These are phyloP conservation scores for Coracias cyanogaster DNA, from an alignment of 2,797 vertebrate genomes.

Conservation along the genomic window DNA sequence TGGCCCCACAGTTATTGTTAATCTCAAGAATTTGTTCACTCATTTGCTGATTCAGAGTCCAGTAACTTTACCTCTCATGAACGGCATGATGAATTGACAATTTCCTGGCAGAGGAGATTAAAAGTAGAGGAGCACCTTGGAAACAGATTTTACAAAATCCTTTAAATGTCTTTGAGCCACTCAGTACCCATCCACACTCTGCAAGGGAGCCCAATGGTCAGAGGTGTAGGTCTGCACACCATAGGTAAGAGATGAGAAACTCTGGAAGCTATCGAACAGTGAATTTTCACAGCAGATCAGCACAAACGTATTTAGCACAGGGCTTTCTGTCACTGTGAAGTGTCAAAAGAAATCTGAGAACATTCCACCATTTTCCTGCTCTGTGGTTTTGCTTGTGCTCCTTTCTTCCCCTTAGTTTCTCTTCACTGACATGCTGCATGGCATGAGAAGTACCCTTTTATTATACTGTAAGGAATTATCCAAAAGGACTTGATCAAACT, in stretches of 20 bases:
- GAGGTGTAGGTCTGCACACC: conserved; percentile 35
- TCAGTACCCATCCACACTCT: conserved; percentile 18
- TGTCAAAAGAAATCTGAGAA: conserved; percentile 63
- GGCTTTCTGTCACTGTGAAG: conserved; percentile 37
- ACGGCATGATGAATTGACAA: background rate
- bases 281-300: conserved; percentile 77
- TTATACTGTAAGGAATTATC: background rate
- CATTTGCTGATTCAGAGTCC: background rate
- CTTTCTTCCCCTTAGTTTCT: conserved; percentile 5
- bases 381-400: conserved; percentile 35
- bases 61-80: background rate
- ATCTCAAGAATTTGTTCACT: background rate
- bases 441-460: background rate
- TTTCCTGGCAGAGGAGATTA: background rate
- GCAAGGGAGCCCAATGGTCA: conserved; percentile 52
- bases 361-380: conserved; percentile 15
- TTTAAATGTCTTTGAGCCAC: conserved; percentile 71
- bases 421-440: background rate
- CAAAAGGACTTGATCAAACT: background rate
- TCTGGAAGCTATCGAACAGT: conserved; percentile 14
- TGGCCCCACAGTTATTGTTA: background rate
- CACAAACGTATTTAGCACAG: conserved; percentile 58
- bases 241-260: conserved; percentile 66
- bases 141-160: conserved; percentile 26
- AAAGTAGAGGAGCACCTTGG: background rate